Evolutionary conservation across 2,797 vertebrate species (phyloP), one percentile per base, ranked within the genome.

Genomic region (Glossophaga mutica): DNA sequence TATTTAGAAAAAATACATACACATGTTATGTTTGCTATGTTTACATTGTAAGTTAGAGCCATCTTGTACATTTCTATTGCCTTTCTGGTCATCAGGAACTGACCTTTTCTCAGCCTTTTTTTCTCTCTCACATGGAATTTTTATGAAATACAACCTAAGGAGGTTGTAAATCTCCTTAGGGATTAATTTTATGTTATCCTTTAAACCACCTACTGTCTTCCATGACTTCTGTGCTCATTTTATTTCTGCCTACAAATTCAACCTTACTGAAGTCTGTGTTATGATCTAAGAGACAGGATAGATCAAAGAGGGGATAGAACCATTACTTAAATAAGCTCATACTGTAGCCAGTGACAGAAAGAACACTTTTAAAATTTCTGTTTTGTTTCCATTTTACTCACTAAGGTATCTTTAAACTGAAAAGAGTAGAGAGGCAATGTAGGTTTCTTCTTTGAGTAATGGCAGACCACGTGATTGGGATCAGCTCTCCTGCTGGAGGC

Each of bases 131-230:
- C 34, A 68, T 88, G 9, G 71, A 76, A 57, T 84, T 87, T 97
- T 94, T 87, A 89, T 94, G 92, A 91, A 94, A 46, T 94, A 81
- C 34, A 76, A n/a, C n/a, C n/a, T n/a, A n/a, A n/a, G n/a, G n/a
- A n/a, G 39, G 12, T 95, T 91, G 10, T 55, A 83, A 88, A 42
- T 94, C 29, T 86, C 82, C 22, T 91, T 91, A 46, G 32, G 32
- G 50, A 65, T 65, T 87, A 83, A 77, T 79, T 93, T 96, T 93
- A 5, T 87, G 50, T 90, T 81, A 62, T 77, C 76, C 34, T 87
- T 90, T 68, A 78, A 82, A n/a, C 34, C 59, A 42, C 88, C 42
- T 62, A 37, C 18, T 84, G 10, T 83, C 10, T 78, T 90, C 59
- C 29, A 68, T 88, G 85, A 34, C 79, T 92, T 94, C 77, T 94